phyloP scores from a whole-genome alignment of 1,140 invertebrate species.

The Stegodyphus mimosarum region DNA sequence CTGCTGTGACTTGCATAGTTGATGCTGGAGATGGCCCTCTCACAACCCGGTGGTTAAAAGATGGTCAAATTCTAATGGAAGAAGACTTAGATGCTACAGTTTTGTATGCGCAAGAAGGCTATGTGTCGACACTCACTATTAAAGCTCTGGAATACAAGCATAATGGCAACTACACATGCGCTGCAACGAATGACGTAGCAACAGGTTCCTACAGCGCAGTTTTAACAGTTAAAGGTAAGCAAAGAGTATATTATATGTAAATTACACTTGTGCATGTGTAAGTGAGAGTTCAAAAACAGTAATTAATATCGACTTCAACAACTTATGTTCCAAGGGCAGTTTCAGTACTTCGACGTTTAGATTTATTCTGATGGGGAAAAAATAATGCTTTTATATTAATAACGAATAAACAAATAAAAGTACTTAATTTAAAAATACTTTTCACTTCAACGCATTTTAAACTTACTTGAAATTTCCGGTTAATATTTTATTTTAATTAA shows the following conservation, averaged over 20 bases:
- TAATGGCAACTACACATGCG: slow-evolving; percentile 74
- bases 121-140: slow-evolving; percentile 69
- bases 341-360: too few species aligned
- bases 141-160: slow-evolving; percentile 68
- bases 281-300: too few species aligned
- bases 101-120: slow-evolving; percentile 64
- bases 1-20: slow-evolving; percentile 70
- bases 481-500: too few species aligned
- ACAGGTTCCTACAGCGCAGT: slow-evolving; percentile 69
- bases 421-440: too few species aligned
- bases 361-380: too few species aligned
- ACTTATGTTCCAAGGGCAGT: too few species aligned
- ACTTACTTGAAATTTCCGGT: too few species aligned
- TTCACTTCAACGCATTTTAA: too few species aligned
- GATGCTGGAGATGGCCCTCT: slow-evolving; percentile 70
- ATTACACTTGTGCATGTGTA: too few species aligned
- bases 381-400: too few species aligned
- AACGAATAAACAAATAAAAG: too few species aligned
- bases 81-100: slow-evolving; percentile 45
- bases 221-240: slow-evolving; percentile 53
- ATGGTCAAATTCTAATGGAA: slow-evolving; percentile 69
- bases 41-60: slow-evolving; percentile 72
- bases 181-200: slow-evolving; percentile 71
- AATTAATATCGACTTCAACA: too few species aligned
- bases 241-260: neutral